These are phyloP conservation scores for Caenorhabditis sp. DNA, from an alignment of 2,888 invertebrate species.

Conservation along the genomic window DNA sequence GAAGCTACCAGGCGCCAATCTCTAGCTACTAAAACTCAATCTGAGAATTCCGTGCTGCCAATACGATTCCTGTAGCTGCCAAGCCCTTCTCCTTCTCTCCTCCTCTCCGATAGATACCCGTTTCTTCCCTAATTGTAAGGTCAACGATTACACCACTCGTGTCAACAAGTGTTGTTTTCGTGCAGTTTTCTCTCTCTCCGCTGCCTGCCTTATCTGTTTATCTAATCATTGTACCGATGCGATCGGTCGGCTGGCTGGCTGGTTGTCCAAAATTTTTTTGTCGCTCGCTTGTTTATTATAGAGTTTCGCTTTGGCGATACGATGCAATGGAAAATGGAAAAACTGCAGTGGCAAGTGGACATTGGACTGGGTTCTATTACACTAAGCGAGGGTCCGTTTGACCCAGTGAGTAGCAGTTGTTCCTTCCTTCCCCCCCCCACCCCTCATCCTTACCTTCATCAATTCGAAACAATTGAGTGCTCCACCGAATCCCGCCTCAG, in stretches of 20 bases:
- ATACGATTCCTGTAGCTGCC: neutral
- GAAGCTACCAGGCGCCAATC: too few relatives aligned
- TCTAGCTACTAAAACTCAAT: too few relatives aligned
- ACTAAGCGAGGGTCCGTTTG: neutral
- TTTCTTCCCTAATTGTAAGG: neutral
- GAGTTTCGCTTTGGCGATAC: too few relatives aligned
- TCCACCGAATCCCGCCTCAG: conserved; percentile 84
- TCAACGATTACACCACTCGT: neutral
- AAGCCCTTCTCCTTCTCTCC: neutral
- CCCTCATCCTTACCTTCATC: conserved; percentile 83
- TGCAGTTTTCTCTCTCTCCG: neutral
- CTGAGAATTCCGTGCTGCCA: too few relatives aligned
- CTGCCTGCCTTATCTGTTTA: neutral
- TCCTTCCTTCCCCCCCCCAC: too few relatives aligned
- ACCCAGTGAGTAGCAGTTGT: conserved; percentile 1
- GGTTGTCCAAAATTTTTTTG: too few relatives aligned
- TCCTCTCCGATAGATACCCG: too few relatives aligned
- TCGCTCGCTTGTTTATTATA: neutral
- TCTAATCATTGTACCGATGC: conserved; percentile 1
- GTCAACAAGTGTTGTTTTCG: conserved; percentile 5
- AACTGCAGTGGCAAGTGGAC: neutral
- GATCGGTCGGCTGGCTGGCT: neutral
- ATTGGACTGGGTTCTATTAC: neutral
- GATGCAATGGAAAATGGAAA: neutral
- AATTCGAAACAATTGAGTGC: conserved; percentile 84